These are phyloP conservation scores for Diploscapter pachys DNA, from an alignment of 1,140 invertebrate species.

Conservation along the genomic window DNA sequence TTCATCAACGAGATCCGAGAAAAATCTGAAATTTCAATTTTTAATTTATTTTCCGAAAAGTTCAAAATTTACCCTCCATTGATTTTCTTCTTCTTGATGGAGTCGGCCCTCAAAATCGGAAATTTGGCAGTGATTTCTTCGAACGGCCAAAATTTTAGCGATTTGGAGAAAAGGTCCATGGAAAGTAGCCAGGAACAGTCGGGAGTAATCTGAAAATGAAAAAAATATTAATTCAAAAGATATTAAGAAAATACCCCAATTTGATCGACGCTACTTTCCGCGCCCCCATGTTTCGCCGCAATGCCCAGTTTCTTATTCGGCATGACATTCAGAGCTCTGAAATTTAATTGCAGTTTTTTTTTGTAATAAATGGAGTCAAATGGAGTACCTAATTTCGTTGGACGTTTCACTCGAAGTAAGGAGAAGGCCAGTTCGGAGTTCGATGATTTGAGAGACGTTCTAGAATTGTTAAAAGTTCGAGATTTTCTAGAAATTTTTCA, in stretches of 20 bases:
- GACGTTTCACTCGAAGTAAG: constrained; percentile 8
- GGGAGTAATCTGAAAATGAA: constrained; percentile 10
- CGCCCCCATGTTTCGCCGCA: constrained; percentile 19
- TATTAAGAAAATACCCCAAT: not conserved
- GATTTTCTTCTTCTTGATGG: constrained; percentile 34
- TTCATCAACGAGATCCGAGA: constrained; percentile 27
- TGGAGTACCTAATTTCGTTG: constrained; percentile 21
- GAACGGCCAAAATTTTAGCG: constrained; percentile 33
- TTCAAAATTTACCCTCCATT: constrained; percentile 11
- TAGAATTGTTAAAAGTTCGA: not conserved
- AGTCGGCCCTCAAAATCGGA: constrained; percentile 33
- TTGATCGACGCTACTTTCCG: constrained; percentile 22
- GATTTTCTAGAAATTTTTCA: too few species aligned
- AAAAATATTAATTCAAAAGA: not conserved
- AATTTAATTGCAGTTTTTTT: constrained; percentile 18
- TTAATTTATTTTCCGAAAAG: too few species aligned
- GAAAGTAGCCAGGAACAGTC: constrained; percentile 9
- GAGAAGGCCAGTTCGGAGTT: constrained; percentile 14
- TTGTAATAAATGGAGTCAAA: not conserved
- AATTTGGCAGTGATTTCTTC: constrained; percentile 16
- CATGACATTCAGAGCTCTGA: constrained; percentile 28
- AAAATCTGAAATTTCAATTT: constrained; percentile 16
- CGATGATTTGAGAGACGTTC: constrained; percentile 20
- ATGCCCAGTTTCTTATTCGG: constrained; percentile 30
- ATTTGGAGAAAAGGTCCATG: not conserved